Evolutionary conservation across 2,113 vertebrate genomes (phyloP).

Genomic region (Dasyornis broadbenti): DNA sequence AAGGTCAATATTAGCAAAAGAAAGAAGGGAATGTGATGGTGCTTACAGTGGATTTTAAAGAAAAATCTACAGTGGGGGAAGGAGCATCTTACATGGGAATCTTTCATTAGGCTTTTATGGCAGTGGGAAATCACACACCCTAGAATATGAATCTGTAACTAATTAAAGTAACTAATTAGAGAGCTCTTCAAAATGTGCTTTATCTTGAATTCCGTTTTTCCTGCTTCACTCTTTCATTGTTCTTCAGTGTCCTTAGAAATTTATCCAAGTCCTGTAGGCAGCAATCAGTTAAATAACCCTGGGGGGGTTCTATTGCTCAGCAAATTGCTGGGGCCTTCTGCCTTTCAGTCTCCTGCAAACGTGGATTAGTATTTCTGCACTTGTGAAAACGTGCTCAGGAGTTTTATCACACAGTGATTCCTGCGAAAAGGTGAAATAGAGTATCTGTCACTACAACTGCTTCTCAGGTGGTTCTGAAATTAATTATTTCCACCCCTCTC

Average conservation of each 20-base stretch:
- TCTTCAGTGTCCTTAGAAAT: neutral
- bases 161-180: slow-evolving; percentile 30
- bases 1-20: slow-evolving; percentile 48
- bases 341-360: neutral
- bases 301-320: neutral
- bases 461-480: neutral
- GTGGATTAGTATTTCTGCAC: neutral
- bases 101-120: neutral
- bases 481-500: neutral
- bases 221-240: neutral
- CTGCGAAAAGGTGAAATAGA: neutral
- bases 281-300: neutral
- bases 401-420: neutral
- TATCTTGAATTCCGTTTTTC: neutral
- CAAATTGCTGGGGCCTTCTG: neutral
- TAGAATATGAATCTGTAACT: neutral
- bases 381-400: neutral
- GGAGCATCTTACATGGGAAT: neutral
- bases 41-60: neutral
- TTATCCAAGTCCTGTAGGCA: neutral
- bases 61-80: neutral
- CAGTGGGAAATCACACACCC: neutral
- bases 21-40: neutral
- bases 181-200: neutral
- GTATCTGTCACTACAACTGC: neutral